Conservation (phyloP, 1,140 invertebrate genomes). For the Adelges cooleyi region DNA sequence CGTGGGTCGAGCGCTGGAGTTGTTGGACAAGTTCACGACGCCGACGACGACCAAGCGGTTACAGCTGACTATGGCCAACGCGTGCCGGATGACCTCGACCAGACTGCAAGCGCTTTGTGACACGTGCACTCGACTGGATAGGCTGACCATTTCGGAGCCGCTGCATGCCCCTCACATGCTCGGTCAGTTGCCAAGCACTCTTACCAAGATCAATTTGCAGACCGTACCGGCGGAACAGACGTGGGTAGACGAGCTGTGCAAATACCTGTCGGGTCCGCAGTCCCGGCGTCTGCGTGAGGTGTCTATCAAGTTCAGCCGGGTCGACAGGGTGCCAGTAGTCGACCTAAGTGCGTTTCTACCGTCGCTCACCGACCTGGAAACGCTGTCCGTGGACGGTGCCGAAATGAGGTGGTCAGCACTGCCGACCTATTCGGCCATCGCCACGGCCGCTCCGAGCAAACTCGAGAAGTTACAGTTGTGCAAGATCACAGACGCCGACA, state of each 20-base stretch:
- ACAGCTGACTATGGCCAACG: slow-evolving; percentile 38
- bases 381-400: slow-evolving; percentile 38
- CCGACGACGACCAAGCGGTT: slow-evolving; percentile 32
- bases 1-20: slow-evolving; percentile 40
- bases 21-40: slow-evolving; percentile 35
- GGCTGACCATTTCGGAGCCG: slow-evolving; percentile 40
- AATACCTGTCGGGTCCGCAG: slow-evolving; percentile 38
- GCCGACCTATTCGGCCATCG: slow-evolving; percentile 34
- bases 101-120: slow-evolving; percentile 39
- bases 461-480: slow-evolving; percentile 40
- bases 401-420: slow-evolving; percentile 38
- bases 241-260: slow-evolving; percentile 40
- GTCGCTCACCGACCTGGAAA: slow-evolving; percentile 38
- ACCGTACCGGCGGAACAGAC: slow-evolving; percentile 37
- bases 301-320: slow-evolving; percentile 37
- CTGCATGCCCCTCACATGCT: slow-evolving; percentile 40
- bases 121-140: slow-evolving; percentile 39
- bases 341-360: slow-evolving; percentile 38
- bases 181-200: slow-evolving; percentile 36
- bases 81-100: slow-evolving; percentile 37
- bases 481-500: slow-evolving; percentile 36
- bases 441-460: slow-evolving; percentile 31
- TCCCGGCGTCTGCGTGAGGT: slow-evolving; percentile 38
- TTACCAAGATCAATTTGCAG: slow-evolving; percentile 40
- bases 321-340: slow-evolving; percentile 36